These are phyloP conservation scores for Drosophila neotestacea DNA, from an alignment of 2,888 invertebrate genomes.

Conservation along the genomic window DNA sequence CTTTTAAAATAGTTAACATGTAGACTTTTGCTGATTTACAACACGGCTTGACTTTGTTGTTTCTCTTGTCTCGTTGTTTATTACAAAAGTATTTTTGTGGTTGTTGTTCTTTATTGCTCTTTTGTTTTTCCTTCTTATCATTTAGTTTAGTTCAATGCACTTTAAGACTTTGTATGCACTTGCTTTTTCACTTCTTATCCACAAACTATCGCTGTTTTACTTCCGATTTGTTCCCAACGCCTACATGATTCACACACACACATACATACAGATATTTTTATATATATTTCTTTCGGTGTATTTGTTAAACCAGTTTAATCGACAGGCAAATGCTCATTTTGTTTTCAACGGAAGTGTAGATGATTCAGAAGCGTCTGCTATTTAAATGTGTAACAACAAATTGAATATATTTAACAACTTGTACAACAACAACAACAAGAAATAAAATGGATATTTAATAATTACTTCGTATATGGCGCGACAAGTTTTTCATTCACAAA, in stretches of 20 bases:
- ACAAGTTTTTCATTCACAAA: constrained; percentile 76
- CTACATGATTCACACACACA: constrained; percentile 56
- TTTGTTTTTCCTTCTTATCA: constrained; percentile 42
- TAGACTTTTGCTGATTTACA: constrained; percentile 12
- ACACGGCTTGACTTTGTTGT: constrained; percentile 14
- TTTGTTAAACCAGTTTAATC: constrained; percentile 61
- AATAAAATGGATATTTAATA: constrained; percentile 37
- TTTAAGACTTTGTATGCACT: constrained; percentile 29
- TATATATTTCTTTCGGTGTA: constrained; percentile 10
- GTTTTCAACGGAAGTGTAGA: constrained; percentile 51
- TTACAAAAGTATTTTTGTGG: constrained; percentile 2
- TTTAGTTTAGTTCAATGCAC: constrained; percentile 58
- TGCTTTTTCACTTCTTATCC: constrained; percentile 47
- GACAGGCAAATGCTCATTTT: constrained; percentile 29
- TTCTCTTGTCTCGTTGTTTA: constrained; percentile 14
- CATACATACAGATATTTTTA: not conserved
- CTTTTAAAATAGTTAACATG: not conserved
- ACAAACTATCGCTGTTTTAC: constrained; percentile 55
- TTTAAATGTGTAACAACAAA: constrained; percentile 53
- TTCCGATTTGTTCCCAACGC: constrained; percentile 62
- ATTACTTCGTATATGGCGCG: constrained; percentile 46
- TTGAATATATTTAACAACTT: constrained; percentile 22
- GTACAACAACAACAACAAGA: constrained; percentile 26
- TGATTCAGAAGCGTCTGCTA: constrained; percentile 60
- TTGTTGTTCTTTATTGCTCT: constrained; percentile 8